Percentiles rank a stretch among this genome's conserved stretches.
Evolutionary conservation across 2,113 vertebrate species (phyloP).

Genomic region (Ciconia maguari): DNA sequence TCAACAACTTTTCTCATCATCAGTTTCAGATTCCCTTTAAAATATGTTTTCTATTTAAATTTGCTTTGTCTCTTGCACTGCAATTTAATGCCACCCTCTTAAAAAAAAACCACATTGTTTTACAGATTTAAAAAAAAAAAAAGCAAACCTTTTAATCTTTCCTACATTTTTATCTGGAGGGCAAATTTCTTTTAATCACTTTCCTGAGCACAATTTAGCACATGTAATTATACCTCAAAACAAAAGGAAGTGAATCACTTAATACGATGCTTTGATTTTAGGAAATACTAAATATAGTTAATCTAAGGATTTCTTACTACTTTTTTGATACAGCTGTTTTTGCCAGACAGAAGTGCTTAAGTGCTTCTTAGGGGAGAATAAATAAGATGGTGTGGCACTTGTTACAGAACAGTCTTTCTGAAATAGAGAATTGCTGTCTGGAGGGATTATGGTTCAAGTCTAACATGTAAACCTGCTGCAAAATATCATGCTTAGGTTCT

Average conservation of each 20-base stretch:
- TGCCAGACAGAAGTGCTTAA: background rate
- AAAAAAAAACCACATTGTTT: background rate
- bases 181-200: slow-evolving; percentile 45
- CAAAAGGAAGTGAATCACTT: slow-evolving; percentile 44
- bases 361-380: background rate
- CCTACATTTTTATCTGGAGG: background rate
- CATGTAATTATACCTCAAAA: slow-evolving; percentile 42
- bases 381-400: background rate
- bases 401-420: background rate
- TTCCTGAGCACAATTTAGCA: slow-evolving; percentile 20
- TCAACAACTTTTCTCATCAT: background rate
- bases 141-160: background rate
- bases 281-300: slow-evolving; percentile 34
- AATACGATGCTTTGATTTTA: background rate
- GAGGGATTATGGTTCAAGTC: background rate
- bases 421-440: background rate
- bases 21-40: background rate
- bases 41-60: background rate
- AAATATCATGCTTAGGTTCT: background rate
- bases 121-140: background rate
- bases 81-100: background rate
- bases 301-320: background rate
- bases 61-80: background rate
- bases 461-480: background rate
- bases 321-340: background rate